A percentile compares a stretch with the other conserved stretches of the same genome.
phyloP scores from a whole-genome alignment of 2,113 vertebrate genomes.

The Oxyruncus cristatus region DNA sequence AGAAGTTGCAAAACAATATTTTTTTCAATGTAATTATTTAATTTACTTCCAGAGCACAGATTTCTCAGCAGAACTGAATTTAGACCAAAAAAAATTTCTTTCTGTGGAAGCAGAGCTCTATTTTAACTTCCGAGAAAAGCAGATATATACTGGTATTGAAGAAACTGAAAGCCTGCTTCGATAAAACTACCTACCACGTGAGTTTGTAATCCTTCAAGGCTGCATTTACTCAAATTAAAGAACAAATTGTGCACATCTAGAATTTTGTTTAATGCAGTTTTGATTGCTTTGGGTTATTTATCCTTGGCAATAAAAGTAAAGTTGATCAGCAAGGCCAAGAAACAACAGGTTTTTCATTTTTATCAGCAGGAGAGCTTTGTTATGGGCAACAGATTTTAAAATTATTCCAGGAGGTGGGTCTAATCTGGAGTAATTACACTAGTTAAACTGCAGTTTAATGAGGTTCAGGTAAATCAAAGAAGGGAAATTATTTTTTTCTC shows the following conservation, averaged over 20 bases:
- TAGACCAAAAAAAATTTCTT: neutral
- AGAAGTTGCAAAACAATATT: neutral
- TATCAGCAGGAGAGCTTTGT: conserved; percentile 17
- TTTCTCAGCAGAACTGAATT: conserved; percentile 41
- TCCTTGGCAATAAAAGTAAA: conserved; percentile 58
- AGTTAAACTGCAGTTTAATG: conserved; percentile 44
- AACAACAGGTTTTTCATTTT: conserved; percentile 41
- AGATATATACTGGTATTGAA: neutral
- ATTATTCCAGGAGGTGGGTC: conserved; percentile 5
- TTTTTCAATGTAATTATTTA: conserved; percentile 47
- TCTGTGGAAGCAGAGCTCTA: neutral
- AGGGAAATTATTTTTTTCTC: conserved; percentile 38
- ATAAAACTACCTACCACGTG: neutral
- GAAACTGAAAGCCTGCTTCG: conserved; percentile 22
- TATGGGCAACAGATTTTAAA: neutral
- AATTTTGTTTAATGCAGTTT: conserved; percentile 53
- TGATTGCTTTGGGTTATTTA: conserved; percentile 67
- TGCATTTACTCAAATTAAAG: conserved; percentile 67
- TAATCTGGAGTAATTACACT: conserved; percentile 28
- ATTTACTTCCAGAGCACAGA: conserved; percentile 23
- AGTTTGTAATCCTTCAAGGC: conserved; percentile 48
- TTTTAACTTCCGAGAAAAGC: conserved; percentile 11
- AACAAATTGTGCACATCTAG: conserved; percentile 55
- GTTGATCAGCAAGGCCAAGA: neutral
- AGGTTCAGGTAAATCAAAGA: conserved; percentile 55